Evolutionary conservation across 2,797 vertebrate species (phyloP).

Genomic region (Mus minutoides): DNA sequence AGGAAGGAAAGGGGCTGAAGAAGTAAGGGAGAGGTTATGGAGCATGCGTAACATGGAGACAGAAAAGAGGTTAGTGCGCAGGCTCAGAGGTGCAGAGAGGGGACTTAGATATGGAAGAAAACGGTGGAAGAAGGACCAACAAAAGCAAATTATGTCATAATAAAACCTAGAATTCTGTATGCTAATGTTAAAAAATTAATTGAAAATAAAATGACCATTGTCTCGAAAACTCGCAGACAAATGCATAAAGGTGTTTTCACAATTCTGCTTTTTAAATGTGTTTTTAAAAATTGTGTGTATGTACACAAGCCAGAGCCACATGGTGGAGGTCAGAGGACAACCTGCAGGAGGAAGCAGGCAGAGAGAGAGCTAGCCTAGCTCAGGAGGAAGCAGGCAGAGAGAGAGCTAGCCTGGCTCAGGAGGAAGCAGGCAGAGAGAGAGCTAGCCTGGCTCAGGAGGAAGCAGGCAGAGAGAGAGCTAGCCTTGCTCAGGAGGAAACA

Average conservation of each 20-base stretch:
- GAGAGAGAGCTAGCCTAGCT: not conserved
- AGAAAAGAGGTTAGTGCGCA: not conserved
- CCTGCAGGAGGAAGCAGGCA: not conserved
- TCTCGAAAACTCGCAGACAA: not conserved
- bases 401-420: not conserved
- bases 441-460: no score
- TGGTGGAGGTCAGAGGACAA: not conserved
- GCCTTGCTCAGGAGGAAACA: not conserved
- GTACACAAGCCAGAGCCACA: not conserved
- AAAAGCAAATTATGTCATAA: not conserved
- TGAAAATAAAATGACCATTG: not conserved
- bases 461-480: no score
- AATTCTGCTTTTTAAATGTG: not conserved
- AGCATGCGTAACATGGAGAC: not conserved
- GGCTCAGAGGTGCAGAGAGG: not conserved
- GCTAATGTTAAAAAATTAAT: not conserved
- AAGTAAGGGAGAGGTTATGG: not conserved
- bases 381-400: no score
- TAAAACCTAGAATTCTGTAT: not conserved
- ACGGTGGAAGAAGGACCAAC: not conserved
- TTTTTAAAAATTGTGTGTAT: not conserved
- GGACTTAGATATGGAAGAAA: not conserved
- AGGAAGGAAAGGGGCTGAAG: not conserved
- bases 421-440: not conserved
- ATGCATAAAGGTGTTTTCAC: not conserved